Evolutionary conservation across 2,113 vertebrate genomes (phyloP).

Genomic region (Thalassarche chlororhynchos): DNA sequence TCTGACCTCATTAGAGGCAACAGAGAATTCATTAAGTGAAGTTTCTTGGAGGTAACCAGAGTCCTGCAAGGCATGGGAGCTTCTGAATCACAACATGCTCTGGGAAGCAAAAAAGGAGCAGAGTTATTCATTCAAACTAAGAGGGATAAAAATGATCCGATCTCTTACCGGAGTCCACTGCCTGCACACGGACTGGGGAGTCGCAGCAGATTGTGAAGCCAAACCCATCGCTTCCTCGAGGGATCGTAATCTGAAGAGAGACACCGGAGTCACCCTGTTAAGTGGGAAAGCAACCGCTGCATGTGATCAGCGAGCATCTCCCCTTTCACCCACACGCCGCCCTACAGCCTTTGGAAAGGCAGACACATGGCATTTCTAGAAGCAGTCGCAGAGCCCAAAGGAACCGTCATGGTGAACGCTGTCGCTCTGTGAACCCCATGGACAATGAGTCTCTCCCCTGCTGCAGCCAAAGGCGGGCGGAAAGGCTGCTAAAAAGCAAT

Average conservation of each 20-base stretch:
- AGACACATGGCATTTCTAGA: rapidly evolving
- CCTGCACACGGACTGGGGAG: constrained; percentile 93
- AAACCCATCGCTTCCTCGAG: constrained; percentile 90
- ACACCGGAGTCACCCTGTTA: background rate
- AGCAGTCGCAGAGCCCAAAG: background rate
- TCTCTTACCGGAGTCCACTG: constrained; percentile 90
- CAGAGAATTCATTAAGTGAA: background rate
- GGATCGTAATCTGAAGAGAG: constrained; percentile 88
- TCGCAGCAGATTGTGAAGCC: constrained; percentile 98
- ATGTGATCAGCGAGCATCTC: background rate
- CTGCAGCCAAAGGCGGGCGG: background rate
- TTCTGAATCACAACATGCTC: background rate
- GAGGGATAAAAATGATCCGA: background rate
- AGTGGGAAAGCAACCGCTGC: background rate
- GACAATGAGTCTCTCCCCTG: background rate
- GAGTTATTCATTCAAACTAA: background rate
- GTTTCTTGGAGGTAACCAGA: background rate
- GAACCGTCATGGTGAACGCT: background rate
- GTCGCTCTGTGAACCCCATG: rapidly evolving
- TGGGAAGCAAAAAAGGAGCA: background rate
- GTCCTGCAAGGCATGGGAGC: background rate
- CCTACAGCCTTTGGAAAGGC: background rate
- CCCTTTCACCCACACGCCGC: background rate
- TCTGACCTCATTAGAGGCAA: background rate
- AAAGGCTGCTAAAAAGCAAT: background rate